A percentile compares a stretch with the other conserved stretches of the same genome.
Evolutionary conservation across 2,797 vertebrate genomes (phyloP).

Genomic region (Anas capensis): DNA sequence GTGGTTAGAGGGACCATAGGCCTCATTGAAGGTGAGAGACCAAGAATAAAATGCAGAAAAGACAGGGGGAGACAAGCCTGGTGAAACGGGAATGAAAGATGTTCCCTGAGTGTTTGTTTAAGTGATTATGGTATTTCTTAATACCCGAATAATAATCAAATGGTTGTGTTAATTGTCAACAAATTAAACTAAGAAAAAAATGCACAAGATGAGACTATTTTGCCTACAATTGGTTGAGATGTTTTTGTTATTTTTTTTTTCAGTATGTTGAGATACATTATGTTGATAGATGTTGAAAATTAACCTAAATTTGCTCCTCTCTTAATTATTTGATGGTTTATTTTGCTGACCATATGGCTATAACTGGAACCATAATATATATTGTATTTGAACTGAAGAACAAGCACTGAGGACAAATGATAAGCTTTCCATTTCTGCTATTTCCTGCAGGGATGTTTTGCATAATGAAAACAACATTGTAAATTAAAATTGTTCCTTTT

Average conservation of each 20-base stretch:
- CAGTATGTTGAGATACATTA: not conserved
- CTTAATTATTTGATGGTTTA: slow-evolving; percentile 18
- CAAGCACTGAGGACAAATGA: slow-evolving; percentile 36
- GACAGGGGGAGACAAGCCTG: not conserved
- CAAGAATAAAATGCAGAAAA: not conserved
- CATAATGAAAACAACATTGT: not conserved
- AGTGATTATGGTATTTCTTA: not conserved
- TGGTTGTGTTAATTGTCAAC: not conserved
- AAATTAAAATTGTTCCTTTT: slow-evolving; percentile 46
- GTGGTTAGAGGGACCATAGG: not conserved
- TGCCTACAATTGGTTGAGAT: not conserved
- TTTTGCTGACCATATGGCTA: slow-evolving; percentile 39
- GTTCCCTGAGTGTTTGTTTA: not conserved
- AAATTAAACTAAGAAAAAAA: not conserved
- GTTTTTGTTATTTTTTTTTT: not conserved
- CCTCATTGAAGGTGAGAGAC: not conserved
- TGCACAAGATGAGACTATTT: not conserved
- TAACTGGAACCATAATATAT: slow-evolving; percentile 11
- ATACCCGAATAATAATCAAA: not conserved
- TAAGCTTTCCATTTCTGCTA: slow-evolving; percentile 35
- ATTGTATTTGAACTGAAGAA: slow-evolving; percentile 37
- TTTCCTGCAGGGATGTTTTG: slow-evolving; percentile 29
- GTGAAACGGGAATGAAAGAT: not conserved
- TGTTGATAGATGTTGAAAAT: not conserved
- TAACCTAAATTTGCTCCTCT: not conserved